phyloP scores from a whole-genome alignment of 2,797 vertebrate species.

The Spondyliosoma cantharus region DNA sequence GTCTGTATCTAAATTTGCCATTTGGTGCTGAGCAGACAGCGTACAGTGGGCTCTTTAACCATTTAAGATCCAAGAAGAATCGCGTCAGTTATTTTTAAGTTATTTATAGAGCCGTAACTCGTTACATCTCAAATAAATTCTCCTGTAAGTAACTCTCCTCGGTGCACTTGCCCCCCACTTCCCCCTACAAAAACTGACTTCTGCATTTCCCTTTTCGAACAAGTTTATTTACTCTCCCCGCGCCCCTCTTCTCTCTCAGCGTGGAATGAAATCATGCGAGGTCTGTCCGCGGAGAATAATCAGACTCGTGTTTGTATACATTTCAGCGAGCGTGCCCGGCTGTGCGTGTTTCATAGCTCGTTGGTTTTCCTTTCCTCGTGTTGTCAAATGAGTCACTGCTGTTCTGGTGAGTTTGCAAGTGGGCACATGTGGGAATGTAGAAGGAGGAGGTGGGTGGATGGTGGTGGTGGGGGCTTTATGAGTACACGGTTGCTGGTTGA shows the following conservation, averaged over 20 bases:
- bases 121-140: neutral
- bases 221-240: constrained; percentile 42
- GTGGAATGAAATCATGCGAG: constrained; percentile 65
- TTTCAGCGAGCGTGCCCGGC: constrained; percentile 58
- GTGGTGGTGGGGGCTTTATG: neutral
- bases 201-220: neutral
- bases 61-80: too few species aligned
- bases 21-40: too few species aligned
- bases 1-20: too few species aligned
- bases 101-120: neutral
- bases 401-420: constrained; percentile 15
- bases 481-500: constrained; percentile 9
- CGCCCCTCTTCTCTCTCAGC: constrained; percentile 31
- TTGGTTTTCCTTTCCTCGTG: constrained; percentile 68
- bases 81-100: too few species aligned
- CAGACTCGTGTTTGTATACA: constrained; percentile 77
- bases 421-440: neutral
- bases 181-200: neutral
- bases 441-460: too few species aligned
- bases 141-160: neutral
- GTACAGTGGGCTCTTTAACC: too few species aligned
- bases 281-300: constrained; percentile 71
- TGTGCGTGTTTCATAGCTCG: constrained; percentile 75
- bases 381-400: constrained; percentile 63
- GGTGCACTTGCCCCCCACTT: constrained; percentile 6